phyloP scores from a whole-genome alignment of 2,113 vertebrate species.

The Girardinichthys multiradiatus region DNA sequence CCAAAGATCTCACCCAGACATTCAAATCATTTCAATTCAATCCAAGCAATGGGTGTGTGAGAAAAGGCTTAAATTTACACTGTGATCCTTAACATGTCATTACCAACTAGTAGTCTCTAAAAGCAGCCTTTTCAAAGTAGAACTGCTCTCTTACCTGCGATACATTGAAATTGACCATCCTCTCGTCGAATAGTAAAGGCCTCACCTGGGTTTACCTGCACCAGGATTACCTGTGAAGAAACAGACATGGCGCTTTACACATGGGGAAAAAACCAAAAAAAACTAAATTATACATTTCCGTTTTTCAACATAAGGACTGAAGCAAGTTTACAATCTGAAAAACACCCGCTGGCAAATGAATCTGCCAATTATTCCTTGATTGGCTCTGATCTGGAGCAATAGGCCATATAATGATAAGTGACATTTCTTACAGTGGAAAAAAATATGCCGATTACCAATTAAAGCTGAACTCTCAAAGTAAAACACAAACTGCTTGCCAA shows the following conservation, averaged over 20 bases:
- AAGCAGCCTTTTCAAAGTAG: background rate
- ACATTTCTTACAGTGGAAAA: background rate
- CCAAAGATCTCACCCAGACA: background rate
- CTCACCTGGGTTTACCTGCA: slow-evolving; percentile 99
- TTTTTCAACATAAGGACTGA: no score
- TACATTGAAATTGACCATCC: slow-evolving; percentile 99
- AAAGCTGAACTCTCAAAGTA: background rate
- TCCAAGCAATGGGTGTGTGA: background rate
- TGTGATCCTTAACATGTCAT: background rate
- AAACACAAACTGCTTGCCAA: background rate
- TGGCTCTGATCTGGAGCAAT: no score
- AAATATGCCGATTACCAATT: no score
- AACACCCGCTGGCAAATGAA: no score
- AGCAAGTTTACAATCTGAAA: no score
- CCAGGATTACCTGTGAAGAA: slow-evolving; percentile 94
- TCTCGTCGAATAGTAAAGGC: slow-evolving; percentile 99
- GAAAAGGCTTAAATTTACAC: background rate
- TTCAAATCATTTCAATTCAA: background rate
- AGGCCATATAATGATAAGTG: background rate
- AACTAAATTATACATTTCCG: background rate
- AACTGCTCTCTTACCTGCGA: slow-evolving; percentile 88
- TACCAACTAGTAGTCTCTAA: background rate
- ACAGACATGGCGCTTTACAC: background rate
- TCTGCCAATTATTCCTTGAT: no score
- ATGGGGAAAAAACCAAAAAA: background rate